phyloP scores from a whole-genome alignment of 2,888 invertebrate species.

The Rhagonycha fulva region DNA sequence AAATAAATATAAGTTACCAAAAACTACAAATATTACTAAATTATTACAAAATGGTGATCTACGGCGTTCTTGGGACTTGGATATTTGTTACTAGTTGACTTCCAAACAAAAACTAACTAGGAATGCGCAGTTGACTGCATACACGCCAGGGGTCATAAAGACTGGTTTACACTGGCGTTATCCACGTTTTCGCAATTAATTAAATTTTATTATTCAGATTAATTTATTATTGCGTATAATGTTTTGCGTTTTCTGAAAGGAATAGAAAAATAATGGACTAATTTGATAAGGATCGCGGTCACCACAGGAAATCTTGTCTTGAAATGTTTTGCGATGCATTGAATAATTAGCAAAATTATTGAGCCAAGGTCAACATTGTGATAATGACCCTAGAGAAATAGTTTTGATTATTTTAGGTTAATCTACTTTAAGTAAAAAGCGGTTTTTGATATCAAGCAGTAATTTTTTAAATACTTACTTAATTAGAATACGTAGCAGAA shows the following conservation, averaged over 20 bases:
- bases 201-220: not conserved
- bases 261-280: not conserved
- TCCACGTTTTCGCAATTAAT: not conserved
- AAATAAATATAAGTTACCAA: constrained; percentile 33
- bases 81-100: not conserved
- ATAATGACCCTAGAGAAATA: no score
- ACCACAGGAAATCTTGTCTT: no score
- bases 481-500: no score
- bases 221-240: no score
- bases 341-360: no score
- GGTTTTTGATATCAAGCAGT: no score
- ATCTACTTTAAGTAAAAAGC: no score
- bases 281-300: no score
- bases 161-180: not conserved
- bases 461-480: no score
- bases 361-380: no score
- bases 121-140: not conserved
- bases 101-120: not conserved
- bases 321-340: no score
- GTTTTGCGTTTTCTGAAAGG: not conserved
- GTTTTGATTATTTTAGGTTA: no score
- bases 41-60: constrained; percentile 29
- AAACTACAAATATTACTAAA: constrained; percentile 37
- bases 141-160: not conserved
- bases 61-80: constrained; percentile 24